phyloP scores from a whole-genome alignment of 2,888 invertebrate genomes.

The Eulithis prunata region DNA sequence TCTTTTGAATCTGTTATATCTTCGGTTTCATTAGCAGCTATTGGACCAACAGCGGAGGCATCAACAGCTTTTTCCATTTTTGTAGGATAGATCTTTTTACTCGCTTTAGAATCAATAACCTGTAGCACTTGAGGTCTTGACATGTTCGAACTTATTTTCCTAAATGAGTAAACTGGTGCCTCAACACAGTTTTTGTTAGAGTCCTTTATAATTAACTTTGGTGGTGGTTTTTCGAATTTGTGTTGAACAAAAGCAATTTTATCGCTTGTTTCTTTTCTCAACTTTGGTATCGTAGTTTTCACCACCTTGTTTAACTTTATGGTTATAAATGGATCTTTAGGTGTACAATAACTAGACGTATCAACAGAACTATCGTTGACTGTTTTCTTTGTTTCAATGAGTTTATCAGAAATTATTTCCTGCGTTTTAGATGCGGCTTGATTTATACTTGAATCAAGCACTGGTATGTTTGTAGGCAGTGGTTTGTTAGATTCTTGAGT shows the following conservation, averaged over 20 bases:
- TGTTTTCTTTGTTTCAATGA: constrained; percentile 46
- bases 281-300: constrained; percentile 74
- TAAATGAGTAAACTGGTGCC: constrained; percentile 47
- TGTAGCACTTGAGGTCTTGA: constrained; percentile 86
- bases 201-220: constrained; percentile 75
- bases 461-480: constrained; percentile 15
- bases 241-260: constrained; percentile 64
- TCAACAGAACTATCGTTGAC: constrained; percentile 54
- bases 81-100: constrained; percentile 50
- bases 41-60: constrained; percentile 38
- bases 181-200: constrained; percentile 56
- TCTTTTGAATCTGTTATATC: constrained; percentile 47
- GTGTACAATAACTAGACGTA: constrained; percentile 63
- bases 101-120: constrained; percentile 83
- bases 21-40: constrained; percentile 44
- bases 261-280: constrained; percentile 69
- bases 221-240: constrained; percentile 72
- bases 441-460: constrained; percentile 38
- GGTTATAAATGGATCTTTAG: constrained; percentile 76
- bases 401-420: constrained; percentile 44
- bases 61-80: constrained; percentile 51
- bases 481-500: constrained; percentile 52
- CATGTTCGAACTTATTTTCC: constrained; percentile 73
- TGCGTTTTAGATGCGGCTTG: constrained; percentile 33
- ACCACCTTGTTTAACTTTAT: constrained; percentile 79